Conservation (phyloP, 2,113 vertebrate species). For the Grantiella picta region DNA sequence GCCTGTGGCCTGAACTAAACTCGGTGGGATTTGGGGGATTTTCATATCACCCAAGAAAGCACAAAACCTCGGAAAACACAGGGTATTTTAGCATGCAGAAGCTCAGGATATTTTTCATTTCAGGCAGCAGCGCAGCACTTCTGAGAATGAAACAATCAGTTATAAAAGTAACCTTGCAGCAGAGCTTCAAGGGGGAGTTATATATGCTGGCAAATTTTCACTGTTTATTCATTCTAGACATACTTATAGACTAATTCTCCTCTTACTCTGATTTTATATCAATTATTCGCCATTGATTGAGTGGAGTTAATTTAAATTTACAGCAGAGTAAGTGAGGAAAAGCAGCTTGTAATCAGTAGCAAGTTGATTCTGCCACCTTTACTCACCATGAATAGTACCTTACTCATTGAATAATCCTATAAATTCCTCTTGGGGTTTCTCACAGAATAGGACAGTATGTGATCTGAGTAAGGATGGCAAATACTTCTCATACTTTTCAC, state of each 20-base stretch:
- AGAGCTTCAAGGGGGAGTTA: conserved; percentile 57
- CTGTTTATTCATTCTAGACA: conserved; percentile 66
- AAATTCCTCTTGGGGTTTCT: conserved; percentile 41
- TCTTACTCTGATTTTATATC: conserved; percentile 66
- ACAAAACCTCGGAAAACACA: neutral
- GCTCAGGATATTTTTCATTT: conserved; percentile 4
- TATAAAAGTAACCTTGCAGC: conserved; percentile 62
- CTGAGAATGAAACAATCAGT: conserved; percentile 59
- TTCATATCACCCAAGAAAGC: neutral
- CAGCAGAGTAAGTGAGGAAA: conserved; percentile 58
- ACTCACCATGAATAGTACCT: conserved; percentile 61
- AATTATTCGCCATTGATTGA: conserved; percentile 58
- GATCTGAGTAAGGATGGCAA: conserved; percentile 47
- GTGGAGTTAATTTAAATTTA: conserved; percentile 67
- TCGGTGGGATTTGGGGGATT: neutral
- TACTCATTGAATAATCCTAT: conserved; percentile 46
- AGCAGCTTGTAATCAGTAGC: conserved; percentile 37
- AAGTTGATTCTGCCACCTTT: conserved; percentile 60
- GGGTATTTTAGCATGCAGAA: conserved; percentile 28
- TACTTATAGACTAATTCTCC: conserved; percentile 62
- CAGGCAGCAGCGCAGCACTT: conserved; percentile 13
- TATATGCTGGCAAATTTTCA: conserved; percentile 41
- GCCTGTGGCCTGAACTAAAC: neutral
- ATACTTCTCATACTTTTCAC: conserved; percentile 14
- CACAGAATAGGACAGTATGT: conserved; percentile 31